Evolutionary conservation across 2,113 vertebrate genomes (phyloP), one percentile per base, ranked within the genome.

Genomic region (Myodes glareolus): DNA sequence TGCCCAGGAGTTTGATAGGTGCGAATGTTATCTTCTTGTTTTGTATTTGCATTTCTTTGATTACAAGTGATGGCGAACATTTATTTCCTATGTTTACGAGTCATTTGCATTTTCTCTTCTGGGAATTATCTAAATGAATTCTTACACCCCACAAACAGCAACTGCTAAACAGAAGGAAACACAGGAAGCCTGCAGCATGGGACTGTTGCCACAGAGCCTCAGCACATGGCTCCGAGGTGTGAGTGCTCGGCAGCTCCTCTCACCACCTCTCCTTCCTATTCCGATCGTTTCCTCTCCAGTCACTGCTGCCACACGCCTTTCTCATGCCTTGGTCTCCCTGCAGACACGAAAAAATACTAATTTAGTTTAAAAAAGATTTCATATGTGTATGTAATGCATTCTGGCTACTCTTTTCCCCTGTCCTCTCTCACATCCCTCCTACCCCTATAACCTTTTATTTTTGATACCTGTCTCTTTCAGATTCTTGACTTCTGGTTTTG

Each of bases 21-120:
- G 88, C 94, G 94, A 88, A 95, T 47, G 52, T 39, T 92, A 68
- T 55, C 76, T 85, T 82, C 33, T 90, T 95, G 94, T 91, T 92
- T 93, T 81, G 8, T 77, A 86, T 96, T 95, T 96, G 94, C 81
- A 75, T 95, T 92, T 95, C 88, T 97, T 96, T 97, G 97, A 97
- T 97, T 97, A 82, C 47, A 87, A 91, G 67, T 73, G 91, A 92
- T 91, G 77, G 63, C 0, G 42, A 96, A 91, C 92, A 91, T 82
- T 96, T 95, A 92, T 94, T 94, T 97, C 92, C n/a, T 81, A 77
- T 77, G 85, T 94, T 97, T 96, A 55, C 29, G 67, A 92, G n/a
- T 58, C 68, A 84, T 96, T 97, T 97, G 92, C 92, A 80, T 94
- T 76, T 92, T 95, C 88, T n/a, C 76, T 94, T 91, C 52, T 87